These are phyloP conservation scores for Nothobranchius kuhntae DNA, from an alignment of 2,113 vertebrate species.

Conservation along the genomic window DNA sequence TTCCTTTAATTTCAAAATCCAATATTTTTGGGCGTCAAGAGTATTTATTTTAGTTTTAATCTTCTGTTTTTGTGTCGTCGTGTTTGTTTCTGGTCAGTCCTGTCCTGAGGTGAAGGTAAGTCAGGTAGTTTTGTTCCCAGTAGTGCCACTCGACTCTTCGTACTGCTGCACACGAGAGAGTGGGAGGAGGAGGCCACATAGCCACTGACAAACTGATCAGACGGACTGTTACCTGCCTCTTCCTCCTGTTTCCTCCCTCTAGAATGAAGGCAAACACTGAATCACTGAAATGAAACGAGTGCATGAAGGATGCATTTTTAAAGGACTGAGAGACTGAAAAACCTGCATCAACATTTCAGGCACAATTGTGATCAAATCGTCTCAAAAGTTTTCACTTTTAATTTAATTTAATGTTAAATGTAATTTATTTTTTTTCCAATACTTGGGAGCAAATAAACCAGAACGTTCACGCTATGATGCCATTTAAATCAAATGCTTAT, in stretches of 20 bases:
- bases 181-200: constrained; percentile 43
- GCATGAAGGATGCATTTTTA: constrained; percentile 62
- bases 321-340: constrained; percentile 60
- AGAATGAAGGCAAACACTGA: constrained; percentile 57
- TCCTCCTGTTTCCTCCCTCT: constrained; percentile 46
- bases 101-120: constrained; percentile 59
- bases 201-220: constrained; percentile 76
- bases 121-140: constrained; percentile 42
- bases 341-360: constrained; percentile 66
- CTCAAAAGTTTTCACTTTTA: constrained; percentile 70
- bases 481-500: constrained; percentile 70
- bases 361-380: constrained; percentile 67
- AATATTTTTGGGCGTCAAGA: constrained; percentile 58
- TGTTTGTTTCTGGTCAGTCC: constrained; percentile 43
- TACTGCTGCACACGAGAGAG: constrained; percentile 61
- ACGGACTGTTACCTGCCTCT: constrained; percentile 56
- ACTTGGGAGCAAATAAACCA: constrained; percentile 72
- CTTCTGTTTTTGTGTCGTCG: constrained; percentile 47
- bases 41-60: constrained; percentile 77
- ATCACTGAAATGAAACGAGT: constrained; percentile 55
- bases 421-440: constrained; percentile 77
- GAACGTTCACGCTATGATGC: constrained; percentile 64
- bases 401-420: constrained; percentile 78
- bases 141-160: constrained; percentile 48
- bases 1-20: constrained; percentile 65